Base-by-base conservation (phyloP, 2,797 vertebrate species). In the Liparis tanakae region DNA sequence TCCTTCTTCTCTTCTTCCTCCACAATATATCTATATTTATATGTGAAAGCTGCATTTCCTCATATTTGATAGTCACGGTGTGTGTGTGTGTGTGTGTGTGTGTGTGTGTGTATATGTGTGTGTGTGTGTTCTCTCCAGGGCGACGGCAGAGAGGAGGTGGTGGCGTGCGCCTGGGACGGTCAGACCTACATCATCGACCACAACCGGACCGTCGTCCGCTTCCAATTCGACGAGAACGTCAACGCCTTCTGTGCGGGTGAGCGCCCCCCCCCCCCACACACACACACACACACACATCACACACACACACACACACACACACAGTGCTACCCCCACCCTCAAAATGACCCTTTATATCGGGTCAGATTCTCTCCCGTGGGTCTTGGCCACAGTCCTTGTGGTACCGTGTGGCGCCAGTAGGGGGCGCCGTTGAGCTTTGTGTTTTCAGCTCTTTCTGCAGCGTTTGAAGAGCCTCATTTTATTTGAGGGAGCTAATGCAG, bases 151-250 rank as follows among this genome's bases (percentile, higher is more conserved):
- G 98, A 99, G 81, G 98, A 99, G 86, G 98, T 99, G 80, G 96
- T 99, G 0, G 98, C 98, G 0, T 99, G 98, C 55, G 98, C 98
- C 0, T 99, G 98, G 98, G 98, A 99, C 0, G 98, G 98, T 14
- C 98, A 99, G 86, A 99, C 98, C 0, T 99, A 99, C 78, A 98
- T 99, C 83, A 98, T 99, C 0, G 98, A 99, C 89, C 97, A 99
- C 84, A 96, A 96, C 22, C 94, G 98, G 50, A 96, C 95, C 0
- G 98, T 99, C 0, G 96, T 98, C 67, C 95, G 98, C 2, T 99
- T 99, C 91, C 98, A 99, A 82, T 99, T 98, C 3, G 98, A 99
- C 30, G 98, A 99, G 90, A 99, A 99, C 3, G 96, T 99, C 83
- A 98, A 98, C 3, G 98, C 98, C 0, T 99, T 99, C 93, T 99